Evolutionary conservation across 1,140 invertebrate genomes (phyloP).

Genomic region (Drosophila pectinifera): DNA sequence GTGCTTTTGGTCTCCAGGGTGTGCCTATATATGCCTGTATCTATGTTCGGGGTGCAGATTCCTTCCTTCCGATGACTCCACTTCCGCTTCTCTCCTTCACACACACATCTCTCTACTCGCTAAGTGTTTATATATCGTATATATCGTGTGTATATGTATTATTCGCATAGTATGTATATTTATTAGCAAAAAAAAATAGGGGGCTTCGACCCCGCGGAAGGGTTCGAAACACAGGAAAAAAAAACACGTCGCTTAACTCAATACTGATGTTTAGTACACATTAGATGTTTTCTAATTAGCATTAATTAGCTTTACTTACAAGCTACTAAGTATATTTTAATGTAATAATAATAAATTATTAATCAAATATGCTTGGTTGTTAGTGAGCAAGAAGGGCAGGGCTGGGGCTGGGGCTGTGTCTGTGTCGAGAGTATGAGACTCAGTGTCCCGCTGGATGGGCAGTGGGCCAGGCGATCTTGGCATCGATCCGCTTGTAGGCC

Average conservation of each 20-base stretch:
- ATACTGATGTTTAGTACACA: slow-evolving; percentile 83
- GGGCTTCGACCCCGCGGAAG: not conserved
- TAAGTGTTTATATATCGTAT: slow-evolving; percentile 41
- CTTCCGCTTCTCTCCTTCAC: not conserved
- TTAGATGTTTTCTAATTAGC: slow-evolving; percentile 76
- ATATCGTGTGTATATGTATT: slow-evolving; percentile 50
- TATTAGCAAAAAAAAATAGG: slow-evolving; percentile 61
- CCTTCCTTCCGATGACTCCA: slow-evolving; percentile 4
- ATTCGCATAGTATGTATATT: slow-evolving; percentile 58
- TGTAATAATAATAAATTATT: slow-evolving; percentile 84
- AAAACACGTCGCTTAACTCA: slow-evolving; percentile 72
- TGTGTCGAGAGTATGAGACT: slow-evolving; percentile 2
- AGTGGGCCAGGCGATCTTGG: slow-evolving; percentile 98
- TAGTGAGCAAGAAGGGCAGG: slow-evolving; percentile 70
- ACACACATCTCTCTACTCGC: too few species aligned
- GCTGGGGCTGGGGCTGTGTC: not conserved
- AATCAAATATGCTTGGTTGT: slow-evolving; percentile 80
- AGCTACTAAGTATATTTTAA: slow-evolving; percentile 82
- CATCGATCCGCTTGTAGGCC: slow-evolving; percentile 97
- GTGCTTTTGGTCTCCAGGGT: slow-evolving; percentile 45
- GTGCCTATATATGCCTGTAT: slow-evolving; percentile 13
- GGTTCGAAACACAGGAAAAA: slow-evolving; percentile 36
- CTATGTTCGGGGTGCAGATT: slow-evolving; percentile 10
- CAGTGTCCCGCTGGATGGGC: slow-evolving; percentile 55
- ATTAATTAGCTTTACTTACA: slow-evolving; percentile 77